Evolutionary conservation across 2,113 vertebrate genomes (phyloP).

Genomic region (Equus quagga): DNA sequence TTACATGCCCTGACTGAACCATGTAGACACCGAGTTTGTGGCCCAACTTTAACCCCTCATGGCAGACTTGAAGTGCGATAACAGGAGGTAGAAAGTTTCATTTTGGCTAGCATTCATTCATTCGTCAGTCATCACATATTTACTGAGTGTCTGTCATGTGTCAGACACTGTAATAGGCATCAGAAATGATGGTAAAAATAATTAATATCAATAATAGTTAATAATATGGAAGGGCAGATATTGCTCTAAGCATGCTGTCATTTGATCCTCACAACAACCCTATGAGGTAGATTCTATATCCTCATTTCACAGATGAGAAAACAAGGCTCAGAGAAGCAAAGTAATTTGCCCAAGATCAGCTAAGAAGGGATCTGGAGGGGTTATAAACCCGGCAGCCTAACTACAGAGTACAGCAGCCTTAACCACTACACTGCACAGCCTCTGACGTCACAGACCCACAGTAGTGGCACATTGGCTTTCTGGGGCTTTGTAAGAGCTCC

Average conservation of each 20-base stretch:
- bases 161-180: background rate
- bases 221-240: background rate
- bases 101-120: background rate
- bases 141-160: background rate
- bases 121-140: background rate
- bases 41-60: background rate
- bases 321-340: background rate
- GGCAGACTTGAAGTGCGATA: background rate
- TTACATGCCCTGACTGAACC: background rate
- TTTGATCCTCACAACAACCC: background rate
- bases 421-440: accelerated
- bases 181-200: background rate
- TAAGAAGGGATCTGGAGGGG: background rate
- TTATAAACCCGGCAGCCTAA: background rate
- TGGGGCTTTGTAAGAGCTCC: background rate
- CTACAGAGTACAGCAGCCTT: background rate
- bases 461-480: accelerated
- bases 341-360: background rate
- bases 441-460: background rate
- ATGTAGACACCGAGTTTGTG: background rate
- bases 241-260: background rate
- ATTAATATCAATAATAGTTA: background rate
- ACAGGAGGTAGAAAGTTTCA: background rate
- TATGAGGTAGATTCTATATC: background rate
- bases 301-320: constrained; percentile 39